phyloP scores from a whole-genome alignment of 1,140 invertebrate genomes.

The Oedothorax gibbosus region DNA sequence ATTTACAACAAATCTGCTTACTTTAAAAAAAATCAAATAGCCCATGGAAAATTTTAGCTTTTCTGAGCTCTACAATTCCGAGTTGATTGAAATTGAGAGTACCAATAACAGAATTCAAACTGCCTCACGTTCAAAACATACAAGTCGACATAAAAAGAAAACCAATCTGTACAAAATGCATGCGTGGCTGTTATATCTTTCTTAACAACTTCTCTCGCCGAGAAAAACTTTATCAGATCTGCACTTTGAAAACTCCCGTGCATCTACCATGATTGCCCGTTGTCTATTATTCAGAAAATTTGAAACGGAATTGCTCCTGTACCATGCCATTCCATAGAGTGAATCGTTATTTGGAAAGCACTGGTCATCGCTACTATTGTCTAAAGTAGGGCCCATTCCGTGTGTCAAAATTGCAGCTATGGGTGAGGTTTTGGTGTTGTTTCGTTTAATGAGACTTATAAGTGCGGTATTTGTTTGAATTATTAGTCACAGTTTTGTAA shows the following conservation, averaged over 20 bases:
- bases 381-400: neutral
- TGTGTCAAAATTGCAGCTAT: slow-evolving; percentile 24
- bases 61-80: slow-evolving; percentile 4
- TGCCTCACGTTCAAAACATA: slow-evolving; percentile 22
- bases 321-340: neutral
- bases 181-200: neutral
- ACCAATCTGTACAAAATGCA: slow-evolving; percentile 28
- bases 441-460: slow-evolving; percentile 27
- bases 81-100: slow-evolving; percentile 25
- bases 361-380: neutral
- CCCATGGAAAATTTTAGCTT: no score
- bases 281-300: slow-evolving; percentile 45
- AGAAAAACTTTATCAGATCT: slow-evolving; percentile 25
- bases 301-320: neutral
- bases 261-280: slow-evolving; percentile 21
- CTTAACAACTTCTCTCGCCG: neutral
- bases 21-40: no score
- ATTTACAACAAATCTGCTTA: no score
- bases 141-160: slow-evolving; percentile 26
- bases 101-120: neutral
- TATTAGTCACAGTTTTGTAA: no score
- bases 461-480: neutral
- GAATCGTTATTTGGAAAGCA: slow-evolving; percentile 35
- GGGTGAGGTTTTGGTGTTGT: slow-evolving; percentile 2
- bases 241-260: slow-evolving; percentile 20